Base-by-base conservation (phyloP, 2,113 vertebrate genomes). In the Pollachius pollachius region DNA sequence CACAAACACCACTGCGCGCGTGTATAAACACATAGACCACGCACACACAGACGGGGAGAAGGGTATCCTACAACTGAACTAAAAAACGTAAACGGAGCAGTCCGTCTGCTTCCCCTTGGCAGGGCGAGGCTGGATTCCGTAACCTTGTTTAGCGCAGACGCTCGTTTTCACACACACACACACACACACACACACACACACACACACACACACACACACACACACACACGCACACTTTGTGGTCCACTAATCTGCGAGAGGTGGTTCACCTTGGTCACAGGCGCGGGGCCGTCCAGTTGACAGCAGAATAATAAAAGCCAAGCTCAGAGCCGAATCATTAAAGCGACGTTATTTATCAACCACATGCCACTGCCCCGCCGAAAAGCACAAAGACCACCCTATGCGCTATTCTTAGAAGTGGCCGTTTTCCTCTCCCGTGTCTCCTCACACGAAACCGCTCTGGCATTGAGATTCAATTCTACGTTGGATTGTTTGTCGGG, bases 301-400 rank as follows among this genome's bases (percentile, higher is more conserved):
- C 78, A 76, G 82, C 76, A 72, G 79, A 76, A 72, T 58, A 74
- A 81, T 74, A 52, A 69, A 70, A 65, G 19, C 70, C 54, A 52
- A 71, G 80, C 78, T 85, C 82, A 83, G 73, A 77, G 71, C 70
- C 71, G 74, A 71, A 83, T 79, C 78, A 60, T 72, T 64, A 69
- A 68, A 76, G 65, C 65, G 58, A 18, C 62, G 80, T 89, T 88
- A 86, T 90, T 91, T 85, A 88, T 89, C 88, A 88, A 84, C 75
- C 89, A 81, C 87, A 88, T 88, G 85, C 86, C 82, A 77, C 80
- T 87, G 85, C 89, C 89, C 79, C 86, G 86, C 83, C 87, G 87
- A 89, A 91, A 85, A 83, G 82, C 86, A 89, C 87, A 91, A 89
- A 90, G 88, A 91, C 87, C 89, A 89, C 88, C 87, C 86, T 89